These are phyloP conservation scores for Charadrius vociferus DNA, from an alignment of 2,113 vertebrate genomes.

Conservation along the genomic window DNA sequence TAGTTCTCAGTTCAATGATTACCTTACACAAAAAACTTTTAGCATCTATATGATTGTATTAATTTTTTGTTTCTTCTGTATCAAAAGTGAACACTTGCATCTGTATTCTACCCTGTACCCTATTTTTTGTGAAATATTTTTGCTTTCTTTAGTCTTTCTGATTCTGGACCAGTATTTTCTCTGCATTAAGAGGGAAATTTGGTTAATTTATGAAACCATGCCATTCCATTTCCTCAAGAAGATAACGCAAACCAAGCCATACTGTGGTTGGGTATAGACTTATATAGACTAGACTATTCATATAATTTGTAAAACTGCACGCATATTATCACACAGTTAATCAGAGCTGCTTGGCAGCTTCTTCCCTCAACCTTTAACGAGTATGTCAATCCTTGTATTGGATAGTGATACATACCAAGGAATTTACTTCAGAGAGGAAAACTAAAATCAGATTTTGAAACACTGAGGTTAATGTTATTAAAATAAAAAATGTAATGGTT, in stretches of 20 bases:
- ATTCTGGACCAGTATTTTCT: neutral
- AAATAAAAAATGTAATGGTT: neutral
- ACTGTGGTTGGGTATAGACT: neutral
- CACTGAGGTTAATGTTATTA: neutral
- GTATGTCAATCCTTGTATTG: neutral
- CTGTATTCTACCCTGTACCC: neutral
- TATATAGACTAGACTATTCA: neutral
- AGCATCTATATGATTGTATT: neutral
- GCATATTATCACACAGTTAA: neutral
- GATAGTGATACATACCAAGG: neutral
- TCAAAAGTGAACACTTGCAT: neutral
- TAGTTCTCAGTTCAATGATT: neutral
- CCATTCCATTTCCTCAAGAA: neutral
- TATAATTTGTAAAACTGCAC: neutral
- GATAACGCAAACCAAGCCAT: neutral
- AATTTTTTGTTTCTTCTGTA: neutral
- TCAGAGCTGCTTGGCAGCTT: neutral
- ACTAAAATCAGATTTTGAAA: conserved; percentile 1
- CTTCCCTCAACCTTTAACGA: conserved; percentile 1
- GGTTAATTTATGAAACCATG: neutral
- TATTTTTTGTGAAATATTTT: conserved; percentile 14
- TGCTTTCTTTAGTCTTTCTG: neutral
- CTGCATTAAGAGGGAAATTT: neutral
- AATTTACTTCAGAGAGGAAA: conserved; percentile 1
- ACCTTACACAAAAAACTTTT: neutral